A percentile compares a stretch with the other conserved stretches of the same genome.
phyloP scores from a whole-genome alignment of 2,888 invertebrate species.

The Acanthosepion lycidas region DNA sequence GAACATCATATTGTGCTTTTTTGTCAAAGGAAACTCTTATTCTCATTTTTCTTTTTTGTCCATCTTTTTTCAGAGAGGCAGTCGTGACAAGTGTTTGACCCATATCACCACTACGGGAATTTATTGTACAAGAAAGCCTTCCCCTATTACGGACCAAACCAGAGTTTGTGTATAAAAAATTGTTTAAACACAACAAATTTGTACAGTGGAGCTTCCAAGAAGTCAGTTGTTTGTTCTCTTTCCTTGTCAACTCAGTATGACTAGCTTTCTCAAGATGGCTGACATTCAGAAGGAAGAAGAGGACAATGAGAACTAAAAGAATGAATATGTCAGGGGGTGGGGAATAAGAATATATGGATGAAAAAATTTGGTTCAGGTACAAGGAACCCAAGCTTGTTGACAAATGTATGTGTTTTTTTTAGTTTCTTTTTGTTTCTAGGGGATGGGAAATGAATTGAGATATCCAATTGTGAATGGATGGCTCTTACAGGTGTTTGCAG shows the following conservation, averaged over 20 bases:
- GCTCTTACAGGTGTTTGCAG: neutral
- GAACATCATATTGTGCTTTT: no score
- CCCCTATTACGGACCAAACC: slow-evolving; percentile 43
- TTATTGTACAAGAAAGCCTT: slow-evolving; percentile 37
- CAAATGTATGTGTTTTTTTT: neutral
- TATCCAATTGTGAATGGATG: neutral
- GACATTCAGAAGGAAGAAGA: neutral
- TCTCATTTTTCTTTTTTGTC: neutral
- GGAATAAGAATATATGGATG: neutral
- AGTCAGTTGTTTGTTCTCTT: neutral
- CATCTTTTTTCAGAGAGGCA: neutral
- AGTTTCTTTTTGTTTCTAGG: no score
- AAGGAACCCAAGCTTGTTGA: neutral
- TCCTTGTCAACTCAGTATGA: slow-evolving; percentile 12
- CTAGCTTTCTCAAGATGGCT: neutral
- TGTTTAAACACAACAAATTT: neutral
- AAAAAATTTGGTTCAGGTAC: neutral
- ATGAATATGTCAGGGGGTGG: neutral
- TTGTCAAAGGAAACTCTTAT: neutral
- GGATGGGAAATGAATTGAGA: neutral
- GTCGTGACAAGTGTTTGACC: slow-evolving; percentile 43
- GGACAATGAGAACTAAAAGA: no score
- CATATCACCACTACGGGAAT: slow-evolving; percentile 34
- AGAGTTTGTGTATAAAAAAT: slow-evolving; percentile 44
- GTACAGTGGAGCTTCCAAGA: slow-evolving; percentile 8